These are phyloP conservation scores for Parnassius glacialis DNA, from an alignment of 2,888 invertebrate species.

Conservation along the genomic window DNA sequence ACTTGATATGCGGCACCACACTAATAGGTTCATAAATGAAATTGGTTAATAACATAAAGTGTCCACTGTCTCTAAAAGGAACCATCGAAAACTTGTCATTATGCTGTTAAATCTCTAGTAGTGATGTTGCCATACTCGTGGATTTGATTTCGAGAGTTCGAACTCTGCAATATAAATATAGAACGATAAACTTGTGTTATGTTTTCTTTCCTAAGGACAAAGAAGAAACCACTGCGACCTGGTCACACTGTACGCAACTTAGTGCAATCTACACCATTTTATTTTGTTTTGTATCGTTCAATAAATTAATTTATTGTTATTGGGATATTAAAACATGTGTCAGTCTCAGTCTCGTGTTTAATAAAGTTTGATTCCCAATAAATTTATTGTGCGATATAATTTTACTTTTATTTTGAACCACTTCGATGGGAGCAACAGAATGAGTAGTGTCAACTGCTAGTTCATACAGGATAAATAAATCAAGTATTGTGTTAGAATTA, in stretches of 20 bases:
- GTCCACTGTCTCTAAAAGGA: background rate
- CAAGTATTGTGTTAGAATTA: conserved; percentile 42
- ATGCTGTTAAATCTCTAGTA: conserved; percentile 2
- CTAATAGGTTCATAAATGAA: background rate
- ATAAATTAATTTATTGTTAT: conserved; percentile 32
- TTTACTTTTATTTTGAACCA: conserved; percentile 26
- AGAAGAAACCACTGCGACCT: conserved; percentile 44
- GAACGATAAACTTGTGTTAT: conserved; percentile 55
- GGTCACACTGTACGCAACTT: conserved; percentile 30
- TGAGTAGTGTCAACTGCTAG: conserved; percentile 25
- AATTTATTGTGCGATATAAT: conserved; percentile 33
- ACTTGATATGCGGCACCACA: conserved; percentile 25
- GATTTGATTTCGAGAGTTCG: conserved; percentile 32
- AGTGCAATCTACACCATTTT: conserved; percentile 36
- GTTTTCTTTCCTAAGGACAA: conserved; percentile 67
- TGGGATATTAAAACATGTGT: conserved; percentile 6
- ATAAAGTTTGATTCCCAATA: conserved; percentile 19
- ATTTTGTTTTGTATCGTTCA: conserved; percentile 33
- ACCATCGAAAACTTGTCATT: background rate
- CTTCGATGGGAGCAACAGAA: conserved; percentile 29
- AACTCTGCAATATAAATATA: conserved; percentile 29
- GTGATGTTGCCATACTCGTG: conserved; percentile 43
- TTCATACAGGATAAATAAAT: conserved; percentile 33
- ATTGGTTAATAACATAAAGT: background rate
- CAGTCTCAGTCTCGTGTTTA: conserved; percentile 7